These are phyloP conservation scores for Bradysia coprophila DNA, from an alignment of 1,140 invertebrate species.

Conservation along the genomic window DNA sequence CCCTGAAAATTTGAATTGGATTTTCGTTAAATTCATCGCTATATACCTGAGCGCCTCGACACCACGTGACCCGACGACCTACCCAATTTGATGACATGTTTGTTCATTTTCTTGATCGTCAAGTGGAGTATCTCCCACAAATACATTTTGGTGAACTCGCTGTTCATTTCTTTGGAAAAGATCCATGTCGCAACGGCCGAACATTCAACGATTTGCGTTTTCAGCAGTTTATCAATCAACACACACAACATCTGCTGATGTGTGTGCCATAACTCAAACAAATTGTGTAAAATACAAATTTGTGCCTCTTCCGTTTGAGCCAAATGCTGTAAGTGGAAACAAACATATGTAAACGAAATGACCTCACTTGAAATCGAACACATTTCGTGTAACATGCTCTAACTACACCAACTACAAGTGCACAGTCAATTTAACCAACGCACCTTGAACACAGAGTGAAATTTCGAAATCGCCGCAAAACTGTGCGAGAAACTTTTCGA, in stretches of 20 bases:
- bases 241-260: conserved; percentile 97
- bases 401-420: conserved; percentile 1
- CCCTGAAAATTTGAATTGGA: too few relatives aligned
- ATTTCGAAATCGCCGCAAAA: conserved; percentile 94
- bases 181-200: conserved; percentile 97
- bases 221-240: conserved; percentile 90
- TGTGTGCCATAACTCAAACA: conserved; percentile 85
- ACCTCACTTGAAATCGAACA: neutral
- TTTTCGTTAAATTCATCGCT: neutral
- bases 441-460: conserved; percentile 85
- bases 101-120: conserved; percentile 93
- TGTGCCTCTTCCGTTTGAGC: conserved; percentile 91
- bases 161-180: conserved; percentile 90
- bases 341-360: neutral
- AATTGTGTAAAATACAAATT: conserved; percentile 80
- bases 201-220: conserved; percentile 93
- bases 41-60: too few relatives aligned
- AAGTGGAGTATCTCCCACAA: conserved; percentile 96
- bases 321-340: conserved; percentile 37
- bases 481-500: conserved; percentile 96
- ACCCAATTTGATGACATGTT: conserved; percentile 74
- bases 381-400: too few relatives aligned
- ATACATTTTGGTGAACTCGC: conserved; percentile 87
- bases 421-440: conserved; percentile 1
- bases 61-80: too few relatives aligned